Base-by-base conservation (phyloP, 2,888 invertebrate species). In the Sinodicranocentrus sp. region DNA sequence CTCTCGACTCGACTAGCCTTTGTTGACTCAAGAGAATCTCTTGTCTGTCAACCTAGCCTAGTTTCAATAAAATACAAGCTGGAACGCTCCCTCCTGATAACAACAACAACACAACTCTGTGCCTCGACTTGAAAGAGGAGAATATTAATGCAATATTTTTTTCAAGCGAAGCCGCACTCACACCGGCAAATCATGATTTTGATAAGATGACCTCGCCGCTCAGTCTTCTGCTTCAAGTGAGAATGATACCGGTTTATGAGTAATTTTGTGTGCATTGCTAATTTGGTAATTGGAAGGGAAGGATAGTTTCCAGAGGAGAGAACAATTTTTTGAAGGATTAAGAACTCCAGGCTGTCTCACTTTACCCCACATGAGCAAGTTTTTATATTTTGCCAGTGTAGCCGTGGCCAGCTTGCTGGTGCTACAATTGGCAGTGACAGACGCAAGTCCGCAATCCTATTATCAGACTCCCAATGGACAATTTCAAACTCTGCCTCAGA, bases 1-100 rank as follows among this genome's bases (percentile, higher is more conserved):
- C n/a, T 70, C n/a, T 61, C n/a, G 61, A 28, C 26, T 65, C 21
- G 72, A 28, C 72, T 19, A 73, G 61, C 72, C 72, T 73, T 73
- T 73, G 61, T 73, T 73, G 59, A 61, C 57, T 59, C 5, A 73
- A 59, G 43, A 1, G 57, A 28, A 61, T 25, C 72, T 39, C 59
- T 73, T 73, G 72, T 57, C 43, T 57, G 59, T 73, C 72, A 73
- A 57, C 72, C 72, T 73, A 73, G 72, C 72, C 72, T 61, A 61
- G 57, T 57, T 71, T 71, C 39, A 59, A 21, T 10, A 59, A 73
- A 23, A 48, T 68, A 68, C 17, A 44, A 44, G 25, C 26, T 48
- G 48, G 33, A 39, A n/a, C 23, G 21, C 59, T 73, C 23, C 23
- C 72, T 57, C 57, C 6, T 33, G 72, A 73, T 73, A 73, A 59